phyloP scores from a whole-genome alignment of 2,888 invertebrate genomes.

The Chrysodeixis includens region DNA sequence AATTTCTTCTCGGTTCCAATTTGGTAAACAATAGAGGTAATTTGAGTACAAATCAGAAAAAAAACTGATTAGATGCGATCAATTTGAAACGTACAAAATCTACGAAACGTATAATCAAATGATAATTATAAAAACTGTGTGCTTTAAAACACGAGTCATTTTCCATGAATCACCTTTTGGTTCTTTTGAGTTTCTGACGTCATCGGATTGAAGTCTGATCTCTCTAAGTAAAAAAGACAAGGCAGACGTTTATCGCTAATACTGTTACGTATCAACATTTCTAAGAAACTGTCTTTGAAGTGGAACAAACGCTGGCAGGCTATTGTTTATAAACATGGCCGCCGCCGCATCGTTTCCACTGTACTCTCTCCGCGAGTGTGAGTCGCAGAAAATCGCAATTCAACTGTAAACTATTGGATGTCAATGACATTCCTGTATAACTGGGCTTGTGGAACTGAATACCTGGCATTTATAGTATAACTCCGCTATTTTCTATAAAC shows the following conservation, averaged over 20 bases:
- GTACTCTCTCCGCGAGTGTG: constrained; percentile 50
- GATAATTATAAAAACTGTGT: neutral
- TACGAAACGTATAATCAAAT: too few relatives aligned
- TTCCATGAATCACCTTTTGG: constrained; percentile 25
- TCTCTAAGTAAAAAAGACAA: constrained; percentile 26
- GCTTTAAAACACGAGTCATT: neutral
- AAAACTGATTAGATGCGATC: neutral
- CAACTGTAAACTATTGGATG: constrained; percentile 60
- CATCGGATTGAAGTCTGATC: constrained; percentile 11
- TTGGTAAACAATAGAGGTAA: neutral
- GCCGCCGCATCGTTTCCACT: constrained; percentile 43
- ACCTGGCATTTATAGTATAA: constrained; percentile 30
- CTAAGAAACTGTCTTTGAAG: constrained; percentile 65
- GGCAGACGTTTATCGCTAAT: constrained; percentile 22
- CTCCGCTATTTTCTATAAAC: constrained; percentile 21
- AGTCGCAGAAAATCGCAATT: constrained; percentile 63
- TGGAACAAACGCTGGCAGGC: constrained; percentile 65
- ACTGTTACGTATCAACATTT: constrained; percentile 46
- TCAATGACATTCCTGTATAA: constrained; percentile 64
- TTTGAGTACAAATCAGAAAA: neutral
- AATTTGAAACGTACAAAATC: neutral
- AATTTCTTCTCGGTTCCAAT: neutral
- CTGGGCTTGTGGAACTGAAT: constrained; percentile 30
- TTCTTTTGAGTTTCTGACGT: constrained; percentile 17
- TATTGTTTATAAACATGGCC: constrained; percentile 77